Evolutionary conservation across 2,888 invertebrate genomes (phyloP).

Genomic region (Ganaspis brasiliensis): DNA sequence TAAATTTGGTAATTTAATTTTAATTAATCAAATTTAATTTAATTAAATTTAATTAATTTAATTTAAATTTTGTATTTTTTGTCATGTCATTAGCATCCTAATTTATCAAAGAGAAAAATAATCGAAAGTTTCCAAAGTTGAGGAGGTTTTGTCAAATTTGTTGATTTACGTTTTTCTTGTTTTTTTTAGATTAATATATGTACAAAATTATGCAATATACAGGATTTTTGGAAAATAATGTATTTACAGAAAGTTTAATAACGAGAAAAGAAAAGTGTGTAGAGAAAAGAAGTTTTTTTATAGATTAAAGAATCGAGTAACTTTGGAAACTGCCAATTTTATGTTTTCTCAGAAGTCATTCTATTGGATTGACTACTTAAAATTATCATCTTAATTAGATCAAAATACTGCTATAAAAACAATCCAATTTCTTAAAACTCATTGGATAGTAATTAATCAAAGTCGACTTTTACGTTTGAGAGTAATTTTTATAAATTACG

Average conservation of each 20-base stretch:
- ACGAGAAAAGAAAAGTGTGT: neutral
- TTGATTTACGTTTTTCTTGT: neutral
- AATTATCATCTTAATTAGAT: neutral
- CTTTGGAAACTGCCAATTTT: constrained; percentile 40
- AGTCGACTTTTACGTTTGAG: neutral
- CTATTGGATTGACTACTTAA: neutral
- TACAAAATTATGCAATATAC: neutral
- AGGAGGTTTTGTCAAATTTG: neutral
- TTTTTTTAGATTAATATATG: neutral
- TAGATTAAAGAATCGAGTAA: neutral
- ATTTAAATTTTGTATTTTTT: no score
- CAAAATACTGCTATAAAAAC: neutral
- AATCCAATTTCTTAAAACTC: neutral
- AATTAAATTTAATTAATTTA: no score
- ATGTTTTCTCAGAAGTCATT: constrained; percentile 8
- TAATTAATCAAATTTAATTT: no score
- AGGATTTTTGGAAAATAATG: neutral
- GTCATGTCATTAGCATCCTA: no score
- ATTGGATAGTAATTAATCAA: neutral
- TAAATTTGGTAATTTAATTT: neutral
- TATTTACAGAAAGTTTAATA: constrained; percentile 13
- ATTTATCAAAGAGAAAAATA: neutral
- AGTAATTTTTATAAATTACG: no score
- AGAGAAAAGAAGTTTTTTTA: constrained; percentile 5
- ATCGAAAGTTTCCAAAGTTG: constrained; percentile 37